Percentiles rank a stretch among this genome's conserved stretches.
phyloP scores from a whole-genome alignment of 2,797 vertebrate genomes.

The Micropoecilia bifurca region DNA sequence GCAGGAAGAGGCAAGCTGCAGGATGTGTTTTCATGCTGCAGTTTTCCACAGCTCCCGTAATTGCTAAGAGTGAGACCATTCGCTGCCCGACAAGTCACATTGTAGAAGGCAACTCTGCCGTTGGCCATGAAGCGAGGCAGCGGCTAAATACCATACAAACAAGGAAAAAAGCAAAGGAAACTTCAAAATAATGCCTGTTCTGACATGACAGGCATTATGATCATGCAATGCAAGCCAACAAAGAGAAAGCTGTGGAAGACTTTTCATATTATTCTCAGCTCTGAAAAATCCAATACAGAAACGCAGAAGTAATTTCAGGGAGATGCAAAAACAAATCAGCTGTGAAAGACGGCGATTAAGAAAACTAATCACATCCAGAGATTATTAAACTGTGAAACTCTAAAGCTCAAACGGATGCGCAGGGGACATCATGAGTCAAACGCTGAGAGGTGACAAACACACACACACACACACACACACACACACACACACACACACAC shows the following conservation, averaged over 20 bases:
- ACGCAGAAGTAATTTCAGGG: slow-evolving; percentile 16
- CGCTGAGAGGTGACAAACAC: neutral
- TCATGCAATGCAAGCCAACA: neutral
- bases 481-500: no score
- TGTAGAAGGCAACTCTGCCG: slow-evolving; percentile 68
- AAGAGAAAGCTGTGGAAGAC: neutral
- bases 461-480: no score
- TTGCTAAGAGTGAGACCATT: neutral
- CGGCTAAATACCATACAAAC: slow-evolving; percentile 53
- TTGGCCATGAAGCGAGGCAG: slow-evolving; percentile 66
- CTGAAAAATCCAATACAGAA: neutral
- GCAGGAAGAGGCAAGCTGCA: slow-evolving; percentile 64
- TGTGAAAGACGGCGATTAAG: slow-evolving; percentile 28
- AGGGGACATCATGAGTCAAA: neutral
- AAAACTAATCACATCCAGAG: slow-evolving; percentile 39
- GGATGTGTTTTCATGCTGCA: slow-evolving; percentile 38
- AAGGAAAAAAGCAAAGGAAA: slow-evolving; percentile 1
- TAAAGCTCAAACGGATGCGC: slow-evolving; percentile 5
- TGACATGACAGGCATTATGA: neutral
- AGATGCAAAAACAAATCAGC: slow-evolving; percentile 31
- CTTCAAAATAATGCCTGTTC: neutral
- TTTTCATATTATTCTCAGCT: neutral
- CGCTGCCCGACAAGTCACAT: slow-evolving; percentile 46
- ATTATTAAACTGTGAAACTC: slow-evolving; percentile 31
- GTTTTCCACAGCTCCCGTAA: slow-evolving; percentile 47